Conservation (phyloP, 2,888 invertebrate species). For the Agrochola macilenta region DNA sequence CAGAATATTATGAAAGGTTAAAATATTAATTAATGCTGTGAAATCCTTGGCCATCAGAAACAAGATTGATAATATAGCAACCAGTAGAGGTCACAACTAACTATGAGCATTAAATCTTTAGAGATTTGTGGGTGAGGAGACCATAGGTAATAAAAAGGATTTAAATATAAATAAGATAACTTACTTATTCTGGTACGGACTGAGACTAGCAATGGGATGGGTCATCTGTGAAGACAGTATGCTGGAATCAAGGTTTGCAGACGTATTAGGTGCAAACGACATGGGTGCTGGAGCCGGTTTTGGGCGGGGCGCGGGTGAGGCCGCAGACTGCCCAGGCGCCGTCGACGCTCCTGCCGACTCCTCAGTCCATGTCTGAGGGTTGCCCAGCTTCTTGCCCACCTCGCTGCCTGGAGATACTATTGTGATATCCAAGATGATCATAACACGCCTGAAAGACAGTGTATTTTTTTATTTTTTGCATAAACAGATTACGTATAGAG, state of each 20-base stretch:
- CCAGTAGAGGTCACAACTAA: not conserved
- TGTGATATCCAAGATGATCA: constrained; percentile 95
- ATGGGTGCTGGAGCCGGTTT: constrained; percentile 68
- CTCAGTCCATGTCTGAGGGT: constrained; percentile 93
- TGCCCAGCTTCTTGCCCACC: constrained; percentile 94
- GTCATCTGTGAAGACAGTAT: constrained; percentile 89
- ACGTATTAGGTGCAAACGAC: constrained; percentile 66
- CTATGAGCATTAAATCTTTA: no score
- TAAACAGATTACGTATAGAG: not conserved
- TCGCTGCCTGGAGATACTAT: constrained; percentile 93
- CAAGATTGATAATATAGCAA: not conserved
- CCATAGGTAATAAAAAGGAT: no score
- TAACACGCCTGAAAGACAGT: constrained; percentile 92
- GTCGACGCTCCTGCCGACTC: constrained; percentile 71
- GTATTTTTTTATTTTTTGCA: not conserved
- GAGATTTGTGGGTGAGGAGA: no score
- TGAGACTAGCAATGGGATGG: constrained; percentile 95
- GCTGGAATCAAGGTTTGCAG: constrained; percentile 81
- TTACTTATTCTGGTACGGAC: constrained; percentile 98
- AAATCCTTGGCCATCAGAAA: not conserved
- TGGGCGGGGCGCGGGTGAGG: constrained; percentile 71
- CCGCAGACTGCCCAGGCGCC: constrained; percentile 69
- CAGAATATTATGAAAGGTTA: not conserved
- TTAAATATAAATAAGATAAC: constrained; percentile 60
- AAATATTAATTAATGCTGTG: not conserved